Evolutionary conservation across 2,113 vertebrate genomes (phyloP), one percentile per base, ranked within the genome.

Genomic region (Oncorhynchus nerka): DNA sequence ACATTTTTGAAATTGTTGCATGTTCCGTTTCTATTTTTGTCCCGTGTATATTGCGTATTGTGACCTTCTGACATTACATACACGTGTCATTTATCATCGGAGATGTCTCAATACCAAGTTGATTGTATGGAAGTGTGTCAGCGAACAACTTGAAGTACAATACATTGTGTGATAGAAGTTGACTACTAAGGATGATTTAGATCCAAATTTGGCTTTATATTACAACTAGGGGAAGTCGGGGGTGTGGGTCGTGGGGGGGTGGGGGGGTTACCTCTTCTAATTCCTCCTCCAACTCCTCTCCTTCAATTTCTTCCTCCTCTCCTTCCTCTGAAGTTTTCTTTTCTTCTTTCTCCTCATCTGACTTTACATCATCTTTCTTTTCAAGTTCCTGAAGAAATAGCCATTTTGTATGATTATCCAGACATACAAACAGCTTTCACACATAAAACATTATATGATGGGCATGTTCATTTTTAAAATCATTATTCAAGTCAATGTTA

Each of bases 211-310:
- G 39, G 0, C 39, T 45, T 45, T 45, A 45, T 45, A 55, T 57
- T 22, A 69, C 15, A 19, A 26, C 51, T 68, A 34, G 32, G 32
- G 32, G 32, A 5, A 32, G 32, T 32, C 32, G 32, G 32, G 32
- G 5, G 32, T 28, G 28, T 28, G 28, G 0, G 26, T 26, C n/a
- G 26, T 26, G 30, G 0, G 30, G 30, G 32, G 5, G n/a, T n/a
- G n/a, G 32, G 13, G 15, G 4, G 70, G 8, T 62, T 39, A 97
- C 95, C 93, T 97, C 95, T 86, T 97, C 95, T 3, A 94, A 72
- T 11, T 95, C 95, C 69, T 97, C 95, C 0, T 97, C 94, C 12
- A 91, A 93, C 7, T 95, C 92, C 22, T 95, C 95, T 72, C 81
- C 90, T 55, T 94, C 95, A 22, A 90, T 85, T 1, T 95, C 95